Evolutionary conservation across 2,113 vertebrate species (phyloP).

Genomic region (Gracilinanus agilis): DNA sequence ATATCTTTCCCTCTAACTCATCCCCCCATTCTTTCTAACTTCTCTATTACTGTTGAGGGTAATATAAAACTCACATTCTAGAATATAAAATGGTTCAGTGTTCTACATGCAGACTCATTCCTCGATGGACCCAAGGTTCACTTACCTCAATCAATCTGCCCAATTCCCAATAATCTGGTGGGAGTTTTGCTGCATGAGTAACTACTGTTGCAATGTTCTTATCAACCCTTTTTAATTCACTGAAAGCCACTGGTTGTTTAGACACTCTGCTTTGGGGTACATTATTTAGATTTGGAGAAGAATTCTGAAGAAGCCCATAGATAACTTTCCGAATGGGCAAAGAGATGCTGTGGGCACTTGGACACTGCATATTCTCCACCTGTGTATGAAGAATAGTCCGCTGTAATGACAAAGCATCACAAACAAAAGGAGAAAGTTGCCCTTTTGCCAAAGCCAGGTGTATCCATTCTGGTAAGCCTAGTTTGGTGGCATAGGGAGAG

Average conservation of each 20-base stretch:
- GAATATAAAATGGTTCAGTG: background rate
- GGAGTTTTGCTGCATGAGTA: slow-evolving; percentile 79
- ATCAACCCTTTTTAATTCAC: slow-evolving; percentile 90
- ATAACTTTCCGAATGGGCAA: slow-evolving; percentile 88
- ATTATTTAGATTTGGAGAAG: background rate
- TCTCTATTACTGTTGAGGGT: background rate
- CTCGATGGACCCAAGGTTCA: background rate
- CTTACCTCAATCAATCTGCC: slow-evolving; percentile 89
- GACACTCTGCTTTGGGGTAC: background rate
- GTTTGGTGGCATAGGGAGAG: slow-evolving; percentile 66
- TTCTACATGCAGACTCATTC: background rate
- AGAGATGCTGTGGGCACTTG: slow-evolving; percentile 88
- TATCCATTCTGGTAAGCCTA: slow-evolving; percentile 87
- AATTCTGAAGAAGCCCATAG: slow-evolving; percentile 89
- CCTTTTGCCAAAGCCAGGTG: slow-evolving; percentile 82
- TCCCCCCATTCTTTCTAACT: background rate
- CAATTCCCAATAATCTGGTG: slow-evolving; percentile 75
- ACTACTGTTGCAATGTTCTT: slow-evolving; percentile 87
- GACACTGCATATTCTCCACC: slow-evolving; percentile 91
- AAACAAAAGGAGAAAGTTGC: slow-evolving; percentile 85
- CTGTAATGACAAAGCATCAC: slow-evolving; percentile 88
- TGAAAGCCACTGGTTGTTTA: slow-evolving; percentile 73
- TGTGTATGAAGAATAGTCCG: slow-evolving; percentile 91
- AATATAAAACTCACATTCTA: background rate
- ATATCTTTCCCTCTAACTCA: background rate